Conservation (phyloP, 2,888 invertebrate genomes). For the Macrosiphum euphorbiae region DNA sequence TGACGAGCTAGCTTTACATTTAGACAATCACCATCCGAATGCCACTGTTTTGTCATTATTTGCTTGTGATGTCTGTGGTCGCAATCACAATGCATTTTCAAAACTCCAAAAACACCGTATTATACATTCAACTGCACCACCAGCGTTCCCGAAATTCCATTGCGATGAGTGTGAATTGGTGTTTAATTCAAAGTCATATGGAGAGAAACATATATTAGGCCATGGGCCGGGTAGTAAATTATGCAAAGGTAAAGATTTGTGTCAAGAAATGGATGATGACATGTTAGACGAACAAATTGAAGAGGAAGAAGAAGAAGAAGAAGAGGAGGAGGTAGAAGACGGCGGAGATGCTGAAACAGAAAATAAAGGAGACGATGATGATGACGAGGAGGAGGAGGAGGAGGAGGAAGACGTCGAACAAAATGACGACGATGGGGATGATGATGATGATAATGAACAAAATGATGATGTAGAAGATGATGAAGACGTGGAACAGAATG, state of each 20-base stretch:
- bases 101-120: slow-evolving; percentile 74
- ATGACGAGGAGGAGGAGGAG: slow-evolving; percentile 64
- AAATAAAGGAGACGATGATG: slow-evolving; percentile 66
- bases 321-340: slow-evolving; percentile 57
- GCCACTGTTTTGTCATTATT: slow-evolving; percentile 73
- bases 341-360: slow-evolving; percentile 65
- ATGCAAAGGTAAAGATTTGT: slow-evolving; percentile 54
- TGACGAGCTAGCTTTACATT: slow-evolving; percentile 72
- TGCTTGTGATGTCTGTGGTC: slow-evolving; percentile 73
- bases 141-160: slow-evolving; percentile 65
- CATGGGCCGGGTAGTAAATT: slow-evolving; percentile 61
- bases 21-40: slow-evolving; percentile 72
- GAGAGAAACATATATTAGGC: slow-evolving; percentile 62
- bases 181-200: slow-evolving; percentile 61
- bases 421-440: slow-evolving; percentile 26
- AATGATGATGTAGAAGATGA: slow-evolving; percentile 65
- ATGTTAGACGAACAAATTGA: slow-evolving; percentile 62
- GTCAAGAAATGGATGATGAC: slow-evolving; percentile 66
- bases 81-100: slow-evolving; percentile 75
- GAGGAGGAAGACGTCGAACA: slow-evolving; percentile 64
- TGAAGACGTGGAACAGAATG: slow-evolving; percentile 28
- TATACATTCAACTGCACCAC: slow-evolving; percentile 71
- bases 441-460: slow-evolving; percentile 64
- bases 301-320: slow-evolving; percentile 63
- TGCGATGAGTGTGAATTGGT: slow-evolving; percentile 66